Base-by-base conservation (phyloP, 2,888 invertebrate genomes). In the Lycophotia porphyrea region DNA sequence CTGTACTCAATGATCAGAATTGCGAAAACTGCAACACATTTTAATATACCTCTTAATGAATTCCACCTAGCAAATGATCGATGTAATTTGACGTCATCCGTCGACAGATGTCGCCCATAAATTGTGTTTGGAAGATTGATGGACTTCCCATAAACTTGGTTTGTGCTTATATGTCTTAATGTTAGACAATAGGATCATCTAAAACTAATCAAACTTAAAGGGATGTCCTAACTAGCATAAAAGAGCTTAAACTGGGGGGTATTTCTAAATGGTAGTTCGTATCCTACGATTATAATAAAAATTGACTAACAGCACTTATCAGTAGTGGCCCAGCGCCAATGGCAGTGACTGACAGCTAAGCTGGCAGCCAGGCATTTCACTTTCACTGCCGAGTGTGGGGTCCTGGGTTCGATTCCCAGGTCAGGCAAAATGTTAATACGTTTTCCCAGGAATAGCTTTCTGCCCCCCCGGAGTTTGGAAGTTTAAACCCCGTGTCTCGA, bases 81-180 rank as follows among this genome's bases (percentile, higher is more conserved):
- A 73, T 67, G 61, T 64, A 55, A 63, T 78, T 73, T 78, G 76
- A 84, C 86, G 82, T 88, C 86, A 87, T 69, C 61, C 71, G 76
- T 77, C 77, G 65, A 24, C 9, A 67, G 69, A 42, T 82, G 81
- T 82, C 83, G 49, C n/a, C 76, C 58, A 84, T 86, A 87, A 88
- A 86, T 85, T 81, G 47, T 66, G 70, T 78, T 44, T 36, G 34
- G 63, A 68, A 87, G 89, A 89, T 89, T 89, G 76, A 88, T 84
- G 15, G 52, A 39, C 78, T 78, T 70, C 76, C 88, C 79, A 71
- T 74, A 78, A 66, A 81, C 49, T 52, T 36, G 5, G 42, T 18
- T 63, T 71, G 69, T 74, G 78, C 69, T 87, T 73, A 80, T 80
- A 75, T 15, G 74, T 66, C 64, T 73, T 73, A 83, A 78, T 79